Percentiles rank a stretch among this genome's conserved stretches.
These are phyloP conservation scores for Luperina testacea DNA, from an alignment of 2,888 invertebrate species.

Conservation along the genomic window DNA sequence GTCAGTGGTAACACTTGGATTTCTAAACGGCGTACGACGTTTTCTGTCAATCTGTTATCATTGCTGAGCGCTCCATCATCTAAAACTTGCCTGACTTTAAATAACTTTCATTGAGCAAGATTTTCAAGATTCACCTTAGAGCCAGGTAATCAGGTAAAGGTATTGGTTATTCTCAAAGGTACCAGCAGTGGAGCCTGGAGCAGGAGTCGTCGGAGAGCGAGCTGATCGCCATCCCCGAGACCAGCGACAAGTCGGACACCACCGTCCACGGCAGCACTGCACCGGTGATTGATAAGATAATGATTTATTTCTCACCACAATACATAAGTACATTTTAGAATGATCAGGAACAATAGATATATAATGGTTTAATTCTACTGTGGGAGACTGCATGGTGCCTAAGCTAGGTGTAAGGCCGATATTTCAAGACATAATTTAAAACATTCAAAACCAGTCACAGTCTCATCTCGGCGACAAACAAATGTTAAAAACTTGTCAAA, in stretches of 20 bases:
- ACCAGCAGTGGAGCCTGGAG: constrained; percentile 91
- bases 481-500: too few relatives aligned
- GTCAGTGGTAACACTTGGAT: background rate
- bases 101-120: background rate
- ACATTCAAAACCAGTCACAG: too few relatives aligned
- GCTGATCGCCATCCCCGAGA: constrained; percentile 96
- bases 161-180: constrained; percentile 74
- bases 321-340: too few relatives aligned
- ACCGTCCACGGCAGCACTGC: constrained; percentile 94
- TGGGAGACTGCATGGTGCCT: too few relatives aligned
- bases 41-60: background rate
- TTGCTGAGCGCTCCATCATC: background rate
- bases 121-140: too few relatives aligned
- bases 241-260: constrained; percentile 95
- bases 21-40: background rate
- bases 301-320: too few relatives aligned
- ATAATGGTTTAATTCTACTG: too few relatives aligned
- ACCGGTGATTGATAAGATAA: constrained; percentile 82
- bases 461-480: too few relatives aligned
- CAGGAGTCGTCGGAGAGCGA: constrained; percentile 97
- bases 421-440: too few relatives aligned
- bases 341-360: too few relatives aligned
- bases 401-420: too few relatives aligned
- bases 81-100: background rate
- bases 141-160: background rate